Base-by-base conservation (phyloP, 92 coral and sea anemone genomes). In the Phenganax stokvisi region DNA sequence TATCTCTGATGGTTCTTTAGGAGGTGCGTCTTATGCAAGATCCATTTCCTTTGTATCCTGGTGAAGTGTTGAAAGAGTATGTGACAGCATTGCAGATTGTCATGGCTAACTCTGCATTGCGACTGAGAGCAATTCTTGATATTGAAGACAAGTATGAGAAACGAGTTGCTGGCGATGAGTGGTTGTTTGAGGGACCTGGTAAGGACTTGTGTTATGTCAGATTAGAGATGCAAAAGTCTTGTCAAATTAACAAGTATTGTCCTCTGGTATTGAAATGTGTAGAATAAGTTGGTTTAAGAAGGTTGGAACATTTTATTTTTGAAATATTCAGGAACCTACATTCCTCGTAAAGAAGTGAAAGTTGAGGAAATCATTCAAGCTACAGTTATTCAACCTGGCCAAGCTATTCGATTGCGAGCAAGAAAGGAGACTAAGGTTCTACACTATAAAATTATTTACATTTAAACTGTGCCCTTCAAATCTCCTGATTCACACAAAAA, bases 131-230 rank as follows among this genome's bases (percentile, higher is more conserved):
- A 56, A 86, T 93, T 69, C 84, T 93, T 37, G 98, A 93, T 85
- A 89, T 76, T 67, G 98, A 93, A 82, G 92, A 92, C 77, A 88
- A 86, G 69, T 91, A 96, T 68, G 98, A 93, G 78, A 93, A 93
- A 56, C 87, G 98, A 62, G 93, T 93, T 72, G 98, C 98, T 87
- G 98, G 98, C 16, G 98, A 93, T 84, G 98, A 93, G 82, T 93
- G 98, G 98, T 80, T 93, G 72, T 93, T 93, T 87, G 98, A 93
- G 81, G 98, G 98, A 82, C 98, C 98, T 86, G 98, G 98, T 93
- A 87, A 27, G 71, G 13, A 37, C 11, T 11, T 11, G 15, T 54
- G 80, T 57, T 12, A 69, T 11, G 74, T 37, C 47, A 37, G 47
- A 37, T 1, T 37, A 37, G 47, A 37, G 47, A 37, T 37, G 47